These are phyloP conservation scores for Drosophila rubida DNA, from an alignment of 2,888 invertebrate genomes.

Conservation along the genomic window DNA sequence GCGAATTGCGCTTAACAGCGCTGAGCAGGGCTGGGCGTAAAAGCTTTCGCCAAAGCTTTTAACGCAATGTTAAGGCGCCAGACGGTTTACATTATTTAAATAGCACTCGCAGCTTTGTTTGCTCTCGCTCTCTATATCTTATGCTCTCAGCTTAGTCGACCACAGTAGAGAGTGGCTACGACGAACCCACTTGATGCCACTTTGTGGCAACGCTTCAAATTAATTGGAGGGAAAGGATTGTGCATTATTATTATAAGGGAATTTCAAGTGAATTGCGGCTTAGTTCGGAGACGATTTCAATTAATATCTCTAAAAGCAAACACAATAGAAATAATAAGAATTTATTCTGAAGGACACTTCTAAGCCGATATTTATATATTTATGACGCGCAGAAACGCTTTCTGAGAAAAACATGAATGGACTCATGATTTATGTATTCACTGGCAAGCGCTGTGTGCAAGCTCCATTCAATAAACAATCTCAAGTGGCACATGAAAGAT, in stretches of 20 bases:
- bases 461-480: background rate
- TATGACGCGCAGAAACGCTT: background rate
- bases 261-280: too few species aligned
- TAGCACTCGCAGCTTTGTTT: conserved; percentile 61
- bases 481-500: background rate
- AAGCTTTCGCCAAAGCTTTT: conserved; percentile 70
- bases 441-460: background rate
- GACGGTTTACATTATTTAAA: conserved; percentile 74
- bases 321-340: background rate
- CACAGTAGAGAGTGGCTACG: conserved; percentile 47
- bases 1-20: conserved; percentile 57
- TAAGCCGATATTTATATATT: background rate
- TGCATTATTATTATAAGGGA: too few species aligned
- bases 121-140: conserved; percentile 23
- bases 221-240: background rate
- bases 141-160: conserved; percentile 9
- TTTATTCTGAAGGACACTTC: background rate
- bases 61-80: conserved; percentile 65
- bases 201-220: background rate
- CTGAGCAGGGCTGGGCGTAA: conserved; percentile 24
- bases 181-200: background rate
- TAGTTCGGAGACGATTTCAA: too few species aligned
- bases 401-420: background rate
- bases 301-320: background rate
- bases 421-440: background rate